Base-by-base conservation (phyloP, 2,888 invertebrate genomes). In the Xylota segnis region DNA sequence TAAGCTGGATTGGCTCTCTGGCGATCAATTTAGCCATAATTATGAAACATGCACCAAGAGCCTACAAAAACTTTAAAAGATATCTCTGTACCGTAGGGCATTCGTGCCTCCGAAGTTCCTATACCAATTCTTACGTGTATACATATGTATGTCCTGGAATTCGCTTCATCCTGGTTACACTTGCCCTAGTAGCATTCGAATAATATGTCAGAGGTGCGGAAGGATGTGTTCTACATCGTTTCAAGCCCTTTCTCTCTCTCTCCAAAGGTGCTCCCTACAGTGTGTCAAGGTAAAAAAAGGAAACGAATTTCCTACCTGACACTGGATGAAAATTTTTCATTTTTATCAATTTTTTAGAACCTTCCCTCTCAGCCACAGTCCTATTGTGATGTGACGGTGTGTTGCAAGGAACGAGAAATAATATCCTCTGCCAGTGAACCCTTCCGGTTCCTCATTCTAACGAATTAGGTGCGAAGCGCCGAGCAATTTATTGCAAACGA, bases 381-480 rank as follows among this genome's bases (percentile, higher is more conserved):
- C 50, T 9, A 16, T 16, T 29, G 47, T 23, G 2, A 23, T 23
- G 23, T 23, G 23, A 23, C 23, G 23, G 23, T 23, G 23, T 37
- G 37, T 37, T 1, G 3, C 10, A 9, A 18, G 6, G 14, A 23
- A 18, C 16, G n/a, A 58, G 12, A 34, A 12, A 34, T 16, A 37
- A 29, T 29, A 4, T 16, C 52, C 40, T n/a, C n/a, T 52, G 66
- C 40, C 37, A 54, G 18, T 14, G 10, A 52, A 27, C 27, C 16
- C 10, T 68, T 45, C 43, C 40, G 32, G 16, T 23, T 52, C 43
- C 63, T 29, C 65, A 56, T 50, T 70, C 40, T 43, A 52, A 52
- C 50, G 72, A 72, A 79, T 79, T 79, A 79, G 72, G 72, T 65
- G 72, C 59, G 58, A 78, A 59, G 72, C 40, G 58, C 27, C 12